Base-by-base conservation (phyloP, 1,140 invertebrate species). In the Elymnias hypermnestra region DNA sequence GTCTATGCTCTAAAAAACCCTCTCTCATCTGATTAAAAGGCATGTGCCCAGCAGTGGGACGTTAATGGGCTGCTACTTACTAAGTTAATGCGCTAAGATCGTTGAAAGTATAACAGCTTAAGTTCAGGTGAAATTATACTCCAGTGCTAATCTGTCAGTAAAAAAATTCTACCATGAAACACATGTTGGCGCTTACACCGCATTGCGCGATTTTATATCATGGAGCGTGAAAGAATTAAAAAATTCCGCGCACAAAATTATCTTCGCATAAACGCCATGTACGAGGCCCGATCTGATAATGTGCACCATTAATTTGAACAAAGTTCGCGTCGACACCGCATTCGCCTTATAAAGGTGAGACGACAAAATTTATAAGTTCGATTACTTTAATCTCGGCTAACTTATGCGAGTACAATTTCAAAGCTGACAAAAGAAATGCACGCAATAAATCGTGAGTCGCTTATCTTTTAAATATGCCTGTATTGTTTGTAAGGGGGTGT, bases 291-390 rank as follows among this genome's bases (percentile, higher is more conserved):
- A 85, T 85, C 77, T 76, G 78, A 83, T 85, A 83, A 83, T 83
- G 78, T 63, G 59, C 62, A 59, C 76, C 78, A 85, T 85, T 85
- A 85, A 83, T 85, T 85, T 78, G 77, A 74, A 75, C 77, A 77
- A 75, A 81, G 81, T 85, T 77, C 72, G 75, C 82, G 78, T 83
- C 82, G 78, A 79, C 78, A 79, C 75, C 71, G 63, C 71, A 67
- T 72, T 63, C 66, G 66, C 74, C 75, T 71, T 82, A 75, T 78
- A 85, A 71, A 85, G 78, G 76, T 85, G 81, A 85, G 77, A 68
- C 73, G 82, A 83, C 82, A 83, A 83, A 85, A 85, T 85, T 85
- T 85, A 85, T 85, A 85, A 83, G 82, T 85, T 85, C 82, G 82
- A 85, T 85, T 85, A 85, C 75, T 85, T 85, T 85, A 83, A 85